These are phyloP conservation scores for Nasonia longicornis DNA, from an alignment of 1,140 invertebrate species.

Conservation along the genomic window DNA sequence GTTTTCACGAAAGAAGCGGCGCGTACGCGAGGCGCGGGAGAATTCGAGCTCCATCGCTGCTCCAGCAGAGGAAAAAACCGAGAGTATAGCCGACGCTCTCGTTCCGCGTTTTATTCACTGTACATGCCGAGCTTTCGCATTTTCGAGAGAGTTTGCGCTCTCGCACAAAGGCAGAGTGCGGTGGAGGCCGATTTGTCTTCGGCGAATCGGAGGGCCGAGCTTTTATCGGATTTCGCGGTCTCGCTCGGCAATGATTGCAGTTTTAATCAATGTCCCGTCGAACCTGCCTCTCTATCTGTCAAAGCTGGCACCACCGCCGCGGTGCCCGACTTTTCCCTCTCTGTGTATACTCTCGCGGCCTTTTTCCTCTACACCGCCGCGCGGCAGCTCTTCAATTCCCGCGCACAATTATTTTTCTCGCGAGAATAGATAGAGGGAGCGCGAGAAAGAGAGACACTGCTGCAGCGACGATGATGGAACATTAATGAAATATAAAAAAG, in stretches of 20 bases:
- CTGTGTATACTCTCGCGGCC: neutral
- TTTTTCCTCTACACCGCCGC: neutral
- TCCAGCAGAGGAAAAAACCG: neutral
- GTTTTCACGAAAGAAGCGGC: neutral
- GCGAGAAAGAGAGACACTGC: too few relatives aligned
- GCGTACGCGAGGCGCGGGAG: neutral
- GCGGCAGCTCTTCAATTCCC: neutral
- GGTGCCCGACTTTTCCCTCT: neutral
- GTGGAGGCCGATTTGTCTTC: neutral
- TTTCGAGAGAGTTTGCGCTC: neutral
- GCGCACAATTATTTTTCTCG: neutral
- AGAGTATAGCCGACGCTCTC: neutral
- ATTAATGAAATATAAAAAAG: neutral
- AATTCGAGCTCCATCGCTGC: neutral
- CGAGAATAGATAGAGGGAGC: too few relatives aligned
- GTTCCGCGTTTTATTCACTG: neutral
- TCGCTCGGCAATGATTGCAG: conserved; percentile 44
- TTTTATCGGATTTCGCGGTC: conserved; percentile 50
- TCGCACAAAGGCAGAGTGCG: neutral
- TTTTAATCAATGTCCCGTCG: conserved; percentile 47
- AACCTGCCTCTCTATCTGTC: conserved; percentile 30
- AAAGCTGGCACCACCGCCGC: neutral
- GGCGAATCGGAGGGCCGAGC: neutral
- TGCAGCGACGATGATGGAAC: neutral
- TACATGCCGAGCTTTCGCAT: neutral